Evolutionary conservation across 1,140 invertebrate genomes (phyloP), one percentile per base, ranked within the genome.

Genomic region (Leptopilina boulardi): DNA sequence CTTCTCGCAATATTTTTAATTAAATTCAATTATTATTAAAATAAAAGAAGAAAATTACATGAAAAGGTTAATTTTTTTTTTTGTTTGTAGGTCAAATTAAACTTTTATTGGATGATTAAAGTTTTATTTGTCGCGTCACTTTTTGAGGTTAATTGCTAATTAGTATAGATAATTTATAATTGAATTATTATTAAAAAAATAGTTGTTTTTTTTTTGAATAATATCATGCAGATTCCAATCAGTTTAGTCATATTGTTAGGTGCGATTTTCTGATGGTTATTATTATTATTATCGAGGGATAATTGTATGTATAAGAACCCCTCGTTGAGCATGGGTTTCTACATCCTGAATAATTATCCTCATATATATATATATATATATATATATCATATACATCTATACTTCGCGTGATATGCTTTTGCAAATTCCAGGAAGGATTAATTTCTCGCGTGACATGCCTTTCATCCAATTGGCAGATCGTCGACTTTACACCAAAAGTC

Each of bases 351-450:
- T 59, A 66, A 66, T 66, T 51, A 51, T 51, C 47, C n/a, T n/a
- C n/a, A n/a, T n/a, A n/a, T n/a, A n/a, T n/a, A n/a, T n/a, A n/a
- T n/a, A n/a, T n/a, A n/a, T n/a, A n/a, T n/a, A n/a, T n/a, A n/a
- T n/a, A n/a, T n/a, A n/a, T n/a, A n/a, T n/a, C n/a, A n/a, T n/a
- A n/a, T n/a, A n/a, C n/a, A n/a, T n/a, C n/a, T n/a, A n/a, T 51
- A 51, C 47, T 15, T 51, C 21, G 59, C 59, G 59, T 66, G 59
- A 66, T 66, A 66, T 66, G 59, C 59, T 66, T 66, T 66, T 66
- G 59, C 59, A 66, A 23, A 66, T 66, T 66, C 59, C 59, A 66
- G 59, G 59, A 66, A 66, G 59, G 59, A 66, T 66, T 66, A 66
- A 66, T 66, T 66, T 66, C 59, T 66, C 59, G 59, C 59, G 59